A percentile compares a stretch with the other conserved stretches of the same genome.
phyloP scores from a whole-genome alignment of 1,140 invertebrate genomes.

The Ctenoplectra terminalis region DNA sequence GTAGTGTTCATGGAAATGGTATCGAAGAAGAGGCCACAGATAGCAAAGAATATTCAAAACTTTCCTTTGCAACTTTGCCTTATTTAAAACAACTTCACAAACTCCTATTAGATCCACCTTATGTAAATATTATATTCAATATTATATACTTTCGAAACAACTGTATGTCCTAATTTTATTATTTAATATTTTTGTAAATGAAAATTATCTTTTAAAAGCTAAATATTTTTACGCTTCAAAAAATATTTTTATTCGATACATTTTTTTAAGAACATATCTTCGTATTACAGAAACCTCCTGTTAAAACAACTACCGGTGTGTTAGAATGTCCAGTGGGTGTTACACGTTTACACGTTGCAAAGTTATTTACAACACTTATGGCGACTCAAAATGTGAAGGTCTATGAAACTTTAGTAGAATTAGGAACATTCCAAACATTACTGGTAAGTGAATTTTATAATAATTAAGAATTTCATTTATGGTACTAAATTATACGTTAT shows the following conservation, averaged over 20 bases:
- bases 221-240: neutral
- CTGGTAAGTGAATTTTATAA: constrained; percentile 82
- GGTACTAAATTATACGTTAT: neutral
- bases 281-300: constrained; percentile 83
- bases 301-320: constrained; percentile 86
- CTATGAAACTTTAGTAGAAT: constrained; percentile 81
- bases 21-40: constrained; percentile 70
- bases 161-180: constrained; percentile 21
- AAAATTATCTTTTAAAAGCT: too few species aligned
- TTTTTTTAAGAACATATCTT: too few species aligned
- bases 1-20: constrained; percentile 51
- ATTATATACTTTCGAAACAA: constrained; percentile 20
- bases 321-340: constrained; percentile 90
- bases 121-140: constrained; percentile 82
- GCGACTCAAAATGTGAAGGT: constrained; percentile 86
- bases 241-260: too few species aligned
- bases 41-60: constrained; percentile 74
- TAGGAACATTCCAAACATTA: constrained; percentile 86
- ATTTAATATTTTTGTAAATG: constrained; percentile 40
- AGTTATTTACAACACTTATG: constrained; percentile 88
- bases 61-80: constrained; percentile 86
- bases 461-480: neutral
- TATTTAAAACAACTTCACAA: constrained; percentile 89
- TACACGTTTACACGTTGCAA: constrained; percentile 89
- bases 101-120: constrained; percentile 88